Evolutionary conservation across 1,140 invertebrate species (phyloP), one percentile per base, ranked within the genome.

Genomic region (Portunus trituberculatus): DNA sequence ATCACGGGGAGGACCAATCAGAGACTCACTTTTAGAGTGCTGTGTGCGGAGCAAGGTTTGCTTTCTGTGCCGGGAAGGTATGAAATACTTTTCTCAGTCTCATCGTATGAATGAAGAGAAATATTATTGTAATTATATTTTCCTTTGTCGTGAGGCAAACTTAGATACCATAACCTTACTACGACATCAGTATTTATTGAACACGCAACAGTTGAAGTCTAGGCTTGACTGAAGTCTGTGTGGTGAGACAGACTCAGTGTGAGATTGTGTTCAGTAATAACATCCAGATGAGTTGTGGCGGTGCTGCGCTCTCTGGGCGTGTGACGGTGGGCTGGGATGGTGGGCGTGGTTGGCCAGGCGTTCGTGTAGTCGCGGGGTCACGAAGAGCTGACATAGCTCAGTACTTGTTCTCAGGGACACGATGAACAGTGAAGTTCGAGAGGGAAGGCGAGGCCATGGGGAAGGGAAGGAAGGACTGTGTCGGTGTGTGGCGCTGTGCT

Each of bases 121-220:
- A 48, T 10, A 28, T 52, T 46, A 48, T 52, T 90, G 39, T 52
- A 90, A 48, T 48, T 48, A 46, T 48, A 32, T 88, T 88, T 88
- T 48, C 87, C 12, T 45, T 88, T 88, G 67, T 76, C 67, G 67
- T n/a, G 67, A 76, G 67, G 67, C 67, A 76, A 76, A 76, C 12
- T n/a, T 76, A 20, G n/a, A 76, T 76, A 76, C n/a, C n/a, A n/a
- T n/a, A n/a, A 20, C 20, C 20, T 25, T 76, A 76, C 20, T 76
- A 76, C n/a, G 67, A n/a, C 20, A 76, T 2, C 67, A 76, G 1
- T 76, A 76, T 76, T 76, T 76, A 76, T 76, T 76, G 67, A 76
- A 76, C 20, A 76, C 20, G 67, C 20, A 76, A 76, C 67, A 76
- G 20, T 76, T n/a, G 67, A 76, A 76, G n/a, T 20, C 6, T 76